A percentile compares a stretch with the other conserved stretches of the same genome.
phyloP scores from a whole-genome alignment of 2,113 vertebrate genomes.

The Camelus dromedarius region DNA sequence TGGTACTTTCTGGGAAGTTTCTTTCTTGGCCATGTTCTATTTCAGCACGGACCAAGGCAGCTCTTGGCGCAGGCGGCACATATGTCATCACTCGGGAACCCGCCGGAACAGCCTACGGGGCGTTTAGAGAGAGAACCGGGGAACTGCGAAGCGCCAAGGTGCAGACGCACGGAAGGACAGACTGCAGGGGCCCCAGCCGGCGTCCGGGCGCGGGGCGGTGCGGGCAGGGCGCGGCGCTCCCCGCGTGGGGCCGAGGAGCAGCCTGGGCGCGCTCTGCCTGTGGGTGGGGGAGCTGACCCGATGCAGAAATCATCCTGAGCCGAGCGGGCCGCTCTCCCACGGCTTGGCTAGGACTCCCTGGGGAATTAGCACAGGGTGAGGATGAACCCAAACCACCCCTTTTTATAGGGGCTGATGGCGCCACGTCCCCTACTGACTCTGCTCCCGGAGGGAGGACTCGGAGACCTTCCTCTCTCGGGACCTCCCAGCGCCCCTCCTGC shows the following conservation, averaged over 20 bases:
- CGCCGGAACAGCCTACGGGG: background rate
- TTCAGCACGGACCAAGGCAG: background rate
- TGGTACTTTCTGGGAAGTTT: background rate
- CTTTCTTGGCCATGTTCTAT: background rate
- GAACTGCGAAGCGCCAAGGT: background rate
- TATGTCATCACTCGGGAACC: too few relatives aligned
- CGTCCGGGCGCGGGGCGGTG: too few relatives aligned
- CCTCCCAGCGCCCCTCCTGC: background rate
- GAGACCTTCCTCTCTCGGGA: background rate
- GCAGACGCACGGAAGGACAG: background rate
- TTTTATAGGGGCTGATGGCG: background rate
- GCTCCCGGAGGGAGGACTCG: too few relatives aligned
- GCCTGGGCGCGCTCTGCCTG: too few relatives aligned
- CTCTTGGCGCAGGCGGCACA: background rate
- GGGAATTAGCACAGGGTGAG: background rate
- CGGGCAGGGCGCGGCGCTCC: too few relatives aligned
- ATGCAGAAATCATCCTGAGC: background rate
- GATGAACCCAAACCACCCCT: background rate
- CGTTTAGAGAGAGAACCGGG: rapidly evolving
- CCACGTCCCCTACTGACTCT: background rate
- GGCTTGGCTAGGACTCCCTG: background rate
- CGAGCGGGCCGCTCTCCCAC: background rate
- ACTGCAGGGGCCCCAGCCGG: rapidly evolving
- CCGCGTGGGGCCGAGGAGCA: too few relatives aligned
- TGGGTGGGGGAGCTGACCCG: background rate